Evolutionary conservation across 1,140 invertebrate genomes (phyloP), one percentile per base, ranked within the genome.

Genomic region (Apis cerana): DNA sequence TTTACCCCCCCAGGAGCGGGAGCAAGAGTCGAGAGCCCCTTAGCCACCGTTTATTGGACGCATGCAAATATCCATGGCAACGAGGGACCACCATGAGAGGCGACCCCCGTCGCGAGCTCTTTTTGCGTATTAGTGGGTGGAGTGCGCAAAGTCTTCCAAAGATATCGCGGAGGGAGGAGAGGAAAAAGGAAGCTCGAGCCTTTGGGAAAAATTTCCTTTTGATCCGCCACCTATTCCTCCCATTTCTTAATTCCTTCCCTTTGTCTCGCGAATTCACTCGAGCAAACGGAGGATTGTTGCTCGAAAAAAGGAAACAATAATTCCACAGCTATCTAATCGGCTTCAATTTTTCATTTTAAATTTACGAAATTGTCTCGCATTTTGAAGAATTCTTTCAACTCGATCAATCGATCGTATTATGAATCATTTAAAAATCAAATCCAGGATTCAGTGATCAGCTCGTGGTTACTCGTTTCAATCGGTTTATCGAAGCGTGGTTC

Each of bases 41-140:
- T 93, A 93, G 92, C 93, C 91, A 92, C 91, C 94, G 93, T 94
- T 94, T 94, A 94, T 94, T 94, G 93, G 93, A 94, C 92, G 94
- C 93, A 94, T 94, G 94, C 93, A 94, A 94, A 94, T 94, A 94
- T 93, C 94, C 93, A 94, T 94, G 93, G 94, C 93, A 94, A 94
- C 94, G 89, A 69, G 82, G 82, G 75, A 82, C 86, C 81, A 72
- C 86, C 79, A 82, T 87, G 83, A 82, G 83, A 83, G 83, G 81
- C 83, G 83, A 59, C 83, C 71, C 75, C 71, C 61, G 69, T 80
- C 72, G 78, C 54, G 70, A 88, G 75, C 83, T 64, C 50, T 71
- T 59, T 74, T 43, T 78, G 56, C 85, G 78, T 75, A 71, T 78
- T 62, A 69, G 85, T 77, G 48, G 71, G 75, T 68, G 59, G 71